Percentiles rank a stretch among this genome's conserved stretches.
These are phyloP conservation scores for Antedon mediterranea DNA, from an alignment of 53 echinoderm and acorn worm species.

Conservation along the genomic window DNA sequence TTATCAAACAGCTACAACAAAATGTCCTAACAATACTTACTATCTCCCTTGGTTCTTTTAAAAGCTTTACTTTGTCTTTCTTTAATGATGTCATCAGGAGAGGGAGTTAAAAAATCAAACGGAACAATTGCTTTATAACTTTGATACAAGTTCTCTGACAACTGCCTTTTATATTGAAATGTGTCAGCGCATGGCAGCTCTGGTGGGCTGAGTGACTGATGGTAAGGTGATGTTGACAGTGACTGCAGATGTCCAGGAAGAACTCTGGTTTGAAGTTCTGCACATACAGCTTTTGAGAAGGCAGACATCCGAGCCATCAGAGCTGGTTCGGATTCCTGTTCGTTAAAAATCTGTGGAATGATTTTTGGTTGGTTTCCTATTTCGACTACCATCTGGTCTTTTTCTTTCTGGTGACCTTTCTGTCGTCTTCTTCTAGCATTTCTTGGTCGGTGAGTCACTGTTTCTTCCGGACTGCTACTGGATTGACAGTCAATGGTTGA, in stretches of 20 bases:
- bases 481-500: not conserved
- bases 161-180: constrained; percentile 65
- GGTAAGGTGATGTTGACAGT: not conserved
- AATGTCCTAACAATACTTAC: too few species aligned
- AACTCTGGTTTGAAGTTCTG: not conserved
- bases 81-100: constrained; percentile 72
- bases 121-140: constrained; percentile 7
- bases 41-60: not conserved
- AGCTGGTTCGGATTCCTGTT: not conserved
- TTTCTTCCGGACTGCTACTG: not conserved
- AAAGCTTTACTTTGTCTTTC: constrained; percentile 53
- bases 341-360: not conserved
- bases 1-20: too few species aligned
- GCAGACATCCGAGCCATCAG: constrained; percentile 1
- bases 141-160: constrained; percentile 7
- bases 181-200: constrained; percentile 2
- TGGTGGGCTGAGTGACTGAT: not conserved
- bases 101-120: constrained; percentile 82
- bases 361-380: not conserved
- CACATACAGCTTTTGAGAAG: constrained; percentile 22
- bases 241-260: not conserved
- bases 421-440: not conserved
- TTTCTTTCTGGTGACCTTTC: not conserved
- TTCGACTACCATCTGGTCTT: not conserved
- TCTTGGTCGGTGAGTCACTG: not conserved